Percentiles rank a stretch among this genome's conserved stretches.
These are phyloP conservation scores for Cirrhinus mrigala DNA, from an alignment of 2,797 vertebrate genomes.

Conservation along the genomic window DNA sequence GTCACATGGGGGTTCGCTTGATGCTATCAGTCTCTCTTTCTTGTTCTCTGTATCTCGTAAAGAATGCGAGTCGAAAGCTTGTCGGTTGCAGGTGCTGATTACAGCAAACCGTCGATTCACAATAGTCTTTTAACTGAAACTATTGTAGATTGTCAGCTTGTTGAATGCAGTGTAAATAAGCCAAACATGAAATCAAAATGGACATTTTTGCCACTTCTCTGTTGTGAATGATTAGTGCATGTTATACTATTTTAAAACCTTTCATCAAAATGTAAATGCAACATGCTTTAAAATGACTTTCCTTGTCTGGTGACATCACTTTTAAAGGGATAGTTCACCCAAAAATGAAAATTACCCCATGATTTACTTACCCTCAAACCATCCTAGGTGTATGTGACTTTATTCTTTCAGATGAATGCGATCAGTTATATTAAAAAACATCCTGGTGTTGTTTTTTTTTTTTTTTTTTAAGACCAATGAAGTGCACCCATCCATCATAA, in stretches of 20 bases:
- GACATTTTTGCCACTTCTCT: not conserved
- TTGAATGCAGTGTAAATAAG: not conserved
- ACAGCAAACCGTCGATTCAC: not conserved
- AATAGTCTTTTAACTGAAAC: not conserved
- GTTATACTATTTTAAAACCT: not conserved
- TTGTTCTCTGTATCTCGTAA: constrained; percentile 4
- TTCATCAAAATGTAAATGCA: not conserved
- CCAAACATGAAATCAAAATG: not conserved
- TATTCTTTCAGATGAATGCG: no score
- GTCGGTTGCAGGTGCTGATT: constrained; percentile 2
- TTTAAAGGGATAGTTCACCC: no score
- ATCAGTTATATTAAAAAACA: no score
- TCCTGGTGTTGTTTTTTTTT: no score
- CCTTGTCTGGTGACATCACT: not conserved
- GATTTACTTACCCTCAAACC: no score
- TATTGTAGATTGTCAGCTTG: not conserved
- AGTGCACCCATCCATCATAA: no score
- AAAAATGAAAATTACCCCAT: no score
- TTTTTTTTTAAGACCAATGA: no score
- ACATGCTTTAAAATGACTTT: not conserved
- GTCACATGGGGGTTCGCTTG: constrained; percentile 31
- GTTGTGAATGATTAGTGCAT: not conserved
- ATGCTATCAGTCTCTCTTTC: constrained; percentile 17
- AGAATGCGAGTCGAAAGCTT: constrained; percentile 20
- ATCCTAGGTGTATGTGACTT: no score